Evolutionary conservation across 2,113 vertebrate genomes (phyloP).

Genomic region (Rousettus leschenaultii): DNA sequence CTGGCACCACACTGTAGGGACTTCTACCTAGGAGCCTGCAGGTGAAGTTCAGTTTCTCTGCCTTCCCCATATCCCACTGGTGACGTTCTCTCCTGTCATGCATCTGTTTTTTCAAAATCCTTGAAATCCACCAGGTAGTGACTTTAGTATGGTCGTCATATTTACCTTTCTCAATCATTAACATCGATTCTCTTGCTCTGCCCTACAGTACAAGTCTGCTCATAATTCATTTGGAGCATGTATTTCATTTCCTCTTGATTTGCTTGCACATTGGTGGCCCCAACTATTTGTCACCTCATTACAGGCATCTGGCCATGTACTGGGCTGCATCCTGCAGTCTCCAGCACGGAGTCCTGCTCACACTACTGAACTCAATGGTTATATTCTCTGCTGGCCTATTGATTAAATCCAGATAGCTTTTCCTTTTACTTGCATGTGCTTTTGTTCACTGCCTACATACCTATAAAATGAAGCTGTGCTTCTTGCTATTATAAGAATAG

Average conservation of each 20-base stretch:
- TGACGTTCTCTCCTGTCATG: background rate
- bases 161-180: background rate
- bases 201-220: background rate
- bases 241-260: background rate
- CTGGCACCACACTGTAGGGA: background rate
- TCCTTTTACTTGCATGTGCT: background rate
- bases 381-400: background rate
- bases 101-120: background rate
- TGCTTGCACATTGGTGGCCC: background rate
- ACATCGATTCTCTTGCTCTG: background rate
- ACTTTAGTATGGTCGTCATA: background rate
- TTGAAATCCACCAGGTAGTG: background rate
- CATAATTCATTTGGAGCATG: background rate
- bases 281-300: background rate
- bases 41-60: no score
- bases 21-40: background rate
- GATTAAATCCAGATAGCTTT: rapidly evolving
- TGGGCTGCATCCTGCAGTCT: background rate
- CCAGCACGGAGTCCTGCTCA: background rate
- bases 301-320: rapidly evolving
- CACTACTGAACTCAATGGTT: rapidly evolving
- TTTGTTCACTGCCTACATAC: background rate
- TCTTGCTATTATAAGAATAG: background rate
- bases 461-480: background rate
- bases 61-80: no score